Evolutionary conservation across 2,888 invertebrate species (phyloP), one percentile per base, ranked within the genome.

Genomic region (Tachina grossa): DNA sequence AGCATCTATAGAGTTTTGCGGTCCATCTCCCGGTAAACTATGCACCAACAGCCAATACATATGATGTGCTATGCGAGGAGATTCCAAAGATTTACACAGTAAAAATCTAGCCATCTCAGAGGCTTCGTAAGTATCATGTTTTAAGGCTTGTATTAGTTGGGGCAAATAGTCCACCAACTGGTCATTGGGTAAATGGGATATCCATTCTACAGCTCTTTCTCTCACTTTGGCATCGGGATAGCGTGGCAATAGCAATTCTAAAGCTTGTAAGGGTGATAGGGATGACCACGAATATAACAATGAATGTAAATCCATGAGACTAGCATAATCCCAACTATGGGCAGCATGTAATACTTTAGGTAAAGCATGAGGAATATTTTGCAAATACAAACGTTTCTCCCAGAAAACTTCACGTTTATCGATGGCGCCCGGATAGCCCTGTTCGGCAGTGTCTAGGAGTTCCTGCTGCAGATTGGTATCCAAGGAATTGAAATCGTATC

Each of bases 21-120:
- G 96, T 88, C 95, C 95, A 90, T 95, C 94, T 51, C 96, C 96
- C 0, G 97, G 97, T 87, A 97, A 93, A 55, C 96, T 96, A 90
- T 97, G 97, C 55, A 96, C 96, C 77, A 98, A 92, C 85, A 97
- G 94, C 99, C 99, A 99, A 92, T 98, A 99, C 88, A 99, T 94
- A 89, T 97, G 96, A 93, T 99, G 99, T 1, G 99, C 98, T 74
- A 99, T 96, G 75, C 98, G 95, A 0, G 98, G 97, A 16, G 97
- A 97, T 45, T 95, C 94, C 81, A 98, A 93, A 0, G 98, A 96
- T 84, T 97, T 95, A 85, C 97, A 96, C 22, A 98, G 92, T 68
- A 98, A 93, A 89, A 98, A 96, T 88, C 94, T 94, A 0, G 98
- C 97, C 76, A 99, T 94, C 0, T 97, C 95, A 14, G 98, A 98